phyloP scores from a whole-genome alignment of 1,140 invertebrate species.

The Notospermus geniculatus region DNA sequence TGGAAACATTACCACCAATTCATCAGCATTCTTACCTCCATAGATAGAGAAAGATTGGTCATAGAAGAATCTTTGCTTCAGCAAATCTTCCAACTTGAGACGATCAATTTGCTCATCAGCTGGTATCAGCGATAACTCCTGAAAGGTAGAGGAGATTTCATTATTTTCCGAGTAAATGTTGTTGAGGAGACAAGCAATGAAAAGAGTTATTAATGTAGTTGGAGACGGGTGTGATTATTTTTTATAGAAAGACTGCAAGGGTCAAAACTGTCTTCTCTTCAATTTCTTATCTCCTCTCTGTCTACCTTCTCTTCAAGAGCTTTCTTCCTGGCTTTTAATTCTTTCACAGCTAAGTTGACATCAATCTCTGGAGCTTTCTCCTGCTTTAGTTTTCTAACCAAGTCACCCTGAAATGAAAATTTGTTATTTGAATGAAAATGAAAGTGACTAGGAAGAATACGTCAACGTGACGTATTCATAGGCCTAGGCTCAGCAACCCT shows the following conservation, averaged over 20 bases:
- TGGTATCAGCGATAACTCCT: slow-evolving; percentile 79
- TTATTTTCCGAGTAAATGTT: no score
- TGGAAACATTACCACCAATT: no score
- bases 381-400: slow-evolving; percentile 82
- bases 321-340: slow-evolving; percentile 89
- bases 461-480: no score
- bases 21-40: slow-evolving; percentile 72
- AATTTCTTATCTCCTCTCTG: background rate
- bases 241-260: no score
- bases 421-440: background rate
- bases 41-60: slow-evolving; percentile 99
- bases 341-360: slow-evolving; percentile 88
- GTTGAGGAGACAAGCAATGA: slow-evolving; percentile 5
- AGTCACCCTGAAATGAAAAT: slow-evolving; percentile 69
- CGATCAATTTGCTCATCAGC: slow-evolving; percentile 74
- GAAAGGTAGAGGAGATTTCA: slow-evolving; percentile 26
- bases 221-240: no score
- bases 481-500: no score
- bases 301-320: slow-evolving; percentile 80
- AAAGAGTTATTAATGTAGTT: no score
- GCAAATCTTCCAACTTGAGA: slow-evolving; percentile 91
- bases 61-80: slow-evolving; percentile 96
- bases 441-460: no score
- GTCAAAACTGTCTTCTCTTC: no score
- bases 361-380: slow-evolving; percentile 85